Evolutionary conservation across 2,797 vertebrate species (phyloP), one percentile per base, ranked within the genome.

Genomic region (Syngnathus rostellatus): DNA sequence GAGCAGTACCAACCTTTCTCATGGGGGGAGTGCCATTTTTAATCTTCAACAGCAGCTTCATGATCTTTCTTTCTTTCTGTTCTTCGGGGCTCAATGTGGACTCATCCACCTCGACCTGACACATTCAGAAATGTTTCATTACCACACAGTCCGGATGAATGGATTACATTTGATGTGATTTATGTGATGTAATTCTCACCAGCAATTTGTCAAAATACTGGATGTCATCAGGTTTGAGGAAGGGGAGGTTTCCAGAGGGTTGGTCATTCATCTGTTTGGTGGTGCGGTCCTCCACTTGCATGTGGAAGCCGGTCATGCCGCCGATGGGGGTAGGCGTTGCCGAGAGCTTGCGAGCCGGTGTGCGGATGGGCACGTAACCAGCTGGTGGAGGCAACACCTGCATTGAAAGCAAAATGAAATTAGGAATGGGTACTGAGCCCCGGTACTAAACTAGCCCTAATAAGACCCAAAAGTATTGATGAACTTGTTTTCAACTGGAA

Each of bases 1-100:
- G 58, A 39, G 5, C 1, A 2, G 0, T 0, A 78, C 78, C 1
- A 6, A 85, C 97, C 91, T 99, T 99, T 68, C 97, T 94, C 97
- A 99, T 99, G 61, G 97, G 97, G 62, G 97, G 97, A 0, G 97
- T 99, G 74, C 97, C 97, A 62, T 99, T 99, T 85, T 99, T 99
- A 70, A 99, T 99, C 89, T 99, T 99, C 81, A 99, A 85, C 74
- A 99, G 92, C 63, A 99, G 85, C 75, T 99, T 99, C 97, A 99
- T 99, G 79, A 99, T 99, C 91, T 99, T 99, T 77, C 97, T 93
- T 74, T 99, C 97, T 69, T 99, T 99, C 80, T 99, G 97, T 63
- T 99, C 97, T 81, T 99, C 97, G 0, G 97, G 96, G 83, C 95
- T 98, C 76, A 99, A 89, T 1, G 97, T 99, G 17, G 97, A 98